Percentiles rank a stretch among this genome's conserved stretches.
Conservation (phyloP, 2,113 vertebrate genomes). For the Paracyprichromis sp. region DNA sequence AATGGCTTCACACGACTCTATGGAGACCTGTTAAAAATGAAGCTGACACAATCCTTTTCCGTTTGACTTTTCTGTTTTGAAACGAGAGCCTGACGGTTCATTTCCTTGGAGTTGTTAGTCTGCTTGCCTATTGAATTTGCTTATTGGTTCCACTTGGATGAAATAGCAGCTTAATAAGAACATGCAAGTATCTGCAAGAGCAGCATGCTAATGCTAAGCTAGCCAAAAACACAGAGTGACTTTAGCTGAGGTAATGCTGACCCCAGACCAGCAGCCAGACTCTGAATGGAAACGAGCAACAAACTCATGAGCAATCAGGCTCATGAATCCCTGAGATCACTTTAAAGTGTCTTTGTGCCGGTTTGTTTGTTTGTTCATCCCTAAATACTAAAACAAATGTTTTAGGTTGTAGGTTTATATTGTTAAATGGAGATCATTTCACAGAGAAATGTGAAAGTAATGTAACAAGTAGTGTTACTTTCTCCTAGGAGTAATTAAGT, state of each 20-base stretch:
- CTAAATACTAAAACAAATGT: background rate
- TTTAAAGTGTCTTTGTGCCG: background rate
- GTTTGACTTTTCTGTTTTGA: background rate
- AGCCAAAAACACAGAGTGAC: background rate
- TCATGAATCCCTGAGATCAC: background rate
- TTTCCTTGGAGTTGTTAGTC: background rate
- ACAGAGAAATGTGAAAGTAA: background rate
- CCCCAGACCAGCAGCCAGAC: background rate
- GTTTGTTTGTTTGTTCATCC: background rate
- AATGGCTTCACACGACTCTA: background rate
- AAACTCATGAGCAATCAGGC: background rate
- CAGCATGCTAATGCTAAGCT: background rate
- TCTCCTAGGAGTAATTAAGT: fast-evolving
- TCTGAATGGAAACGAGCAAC: background rate
- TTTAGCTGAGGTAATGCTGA: background rate
- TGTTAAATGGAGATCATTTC: background rate
- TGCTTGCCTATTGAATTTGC: background rate
- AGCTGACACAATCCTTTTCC: background rate
- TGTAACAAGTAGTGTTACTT: background rate
- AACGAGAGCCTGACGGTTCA: background rate
- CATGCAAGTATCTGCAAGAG: fast-evolving
- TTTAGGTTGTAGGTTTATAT: background rate
- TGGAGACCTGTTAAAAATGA: background rate
- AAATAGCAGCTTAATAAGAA: background rate
- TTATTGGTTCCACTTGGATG: background rate